phyloP scores from a whole-genome alignment of 2,113 vertebrate species.

The Nothocercus julius region DNA sequence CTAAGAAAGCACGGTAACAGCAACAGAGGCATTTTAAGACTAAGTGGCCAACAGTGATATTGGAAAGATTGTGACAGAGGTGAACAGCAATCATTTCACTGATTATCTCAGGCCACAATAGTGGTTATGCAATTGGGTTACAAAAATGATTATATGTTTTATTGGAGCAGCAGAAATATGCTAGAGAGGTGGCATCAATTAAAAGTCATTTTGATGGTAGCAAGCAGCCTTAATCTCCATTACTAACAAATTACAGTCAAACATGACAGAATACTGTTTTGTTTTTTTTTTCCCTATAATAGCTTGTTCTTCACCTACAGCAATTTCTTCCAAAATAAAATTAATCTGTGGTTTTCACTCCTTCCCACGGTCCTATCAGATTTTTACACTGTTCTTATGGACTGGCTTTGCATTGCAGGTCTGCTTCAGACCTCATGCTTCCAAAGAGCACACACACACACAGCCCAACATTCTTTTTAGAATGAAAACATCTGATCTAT shows the following conservation, averaged over 20 bases:
- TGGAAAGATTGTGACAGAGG: neutral
- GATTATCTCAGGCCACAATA: neutral
- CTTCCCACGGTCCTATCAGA: neutral
- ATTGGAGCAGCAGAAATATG: conserved; percentile 4
- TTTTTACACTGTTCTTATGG: neutral
- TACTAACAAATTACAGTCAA: neutral
- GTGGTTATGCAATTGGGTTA: neutral
- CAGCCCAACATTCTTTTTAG: neutral
- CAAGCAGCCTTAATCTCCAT: neutral
- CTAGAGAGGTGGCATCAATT: neutral
- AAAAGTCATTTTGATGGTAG: neutral
- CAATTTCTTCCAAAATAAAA: neutral
- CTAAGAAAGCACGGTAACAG: conserved; percentile 24
- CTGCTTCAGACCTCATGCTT: neutral
- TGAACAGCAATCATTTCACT: conserved; percentile 27
- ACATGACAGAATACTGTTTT: neutral
- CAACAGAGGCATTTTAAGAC: neutral
- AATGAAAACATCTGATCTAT: neutral
- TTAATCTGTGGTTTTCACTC: neutral
- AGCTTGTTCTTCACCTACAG: neutral
- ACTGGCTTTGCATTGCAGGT: neutral
- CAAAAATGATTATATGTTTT: neutral
- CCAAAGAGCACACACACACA: neutral
- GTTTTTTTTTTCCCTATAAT: neutral
- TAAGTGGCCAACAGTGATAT: neutral